These are phyloP conservation scores for Cochlearius cochlearius DNA, from an alignment of 2,113 vertebrate species.

Conservation along the genomic window DNA sequence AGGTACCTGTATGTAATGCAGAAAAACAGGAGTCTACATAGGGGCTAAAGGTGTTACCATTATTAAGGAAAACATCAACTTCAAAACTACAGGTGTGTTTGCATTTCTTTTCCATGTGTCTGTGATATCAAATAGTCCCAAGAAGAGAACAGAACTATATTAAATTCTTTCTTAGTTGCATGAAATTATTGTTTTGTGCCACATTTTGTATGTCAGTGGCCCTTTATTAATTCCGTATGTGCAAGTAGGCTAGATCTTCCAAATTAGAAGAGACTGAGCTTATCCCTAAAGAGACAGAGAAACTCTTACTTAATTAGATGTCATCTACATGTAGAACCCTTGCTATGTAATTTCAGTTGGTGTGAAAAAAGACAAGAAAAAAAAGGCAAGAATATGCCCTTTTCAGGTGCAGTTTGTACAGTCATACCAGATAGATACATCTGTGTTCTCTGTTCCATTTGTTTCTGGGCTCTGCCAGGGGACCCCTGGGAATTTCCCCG, in stretches of 20 bases:
- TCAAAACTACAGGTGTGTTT: neutral
- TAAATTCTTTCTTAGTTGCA: neutral
- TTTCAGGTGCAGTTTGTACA: neutral
- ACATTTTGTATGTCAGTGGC: neutral
- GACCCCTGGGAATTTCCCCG: neutral
- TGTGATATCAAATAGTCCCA: neutral
- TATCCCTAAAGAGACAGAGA: neutral
- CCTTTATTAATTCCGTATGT: neutral
- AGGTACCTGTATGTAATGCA: too few relatives aligned
- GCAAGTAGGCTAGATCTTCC: neutral
- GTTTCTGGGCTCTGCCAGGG: neutral
- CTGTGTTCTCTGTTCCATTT: neutral
- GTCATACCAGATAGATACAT: neutral
- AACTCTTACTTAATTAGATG: neutral
- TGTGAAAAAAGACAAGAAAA: neutral
- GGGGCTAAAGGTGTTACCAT: neutral
- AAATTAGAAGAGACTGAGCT: neutral
- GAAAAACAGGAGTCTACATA: neutral
- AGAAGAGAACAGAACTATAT: neutral
- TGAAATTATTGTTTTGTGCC: neutral
- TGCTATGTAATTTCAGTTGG: neutral
- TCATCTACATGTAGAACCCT: neutral
- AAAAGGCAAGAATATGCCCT: neutral
- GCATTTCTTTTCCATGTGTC: neutral
- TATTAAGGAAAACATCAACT: neutral